Conservation (phyloP, 1,140 invertebrate species). For the Rhopalosiphum maidis region DNA sequence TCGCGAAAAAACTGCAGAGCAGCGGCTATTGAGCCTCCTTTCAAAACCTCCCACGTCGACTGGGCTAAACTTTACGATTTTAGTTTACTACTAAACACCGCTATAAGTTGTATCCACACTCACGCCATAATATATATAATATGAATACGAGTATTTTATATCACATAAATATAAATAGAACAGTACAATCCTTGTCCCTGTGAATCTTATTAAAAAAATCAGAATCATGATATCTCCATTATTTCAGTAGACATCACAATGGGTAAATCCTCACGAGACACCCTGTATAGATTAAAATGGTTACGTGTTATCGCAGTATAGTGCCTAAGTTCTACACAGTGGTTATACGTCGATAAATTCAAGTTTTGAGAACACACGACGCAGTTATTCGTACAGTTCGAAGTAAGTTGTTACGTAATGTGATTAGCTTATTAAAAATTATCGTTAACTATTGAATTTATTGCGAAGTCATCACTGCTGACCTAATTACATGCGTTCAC, state of each 20-base stretch:
- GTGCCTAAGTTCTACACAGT: background rate
- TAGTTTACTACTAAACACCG: background rate
- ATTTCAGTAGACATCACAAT: too few relatives aligned
- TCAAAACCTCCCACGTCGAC: background rate
- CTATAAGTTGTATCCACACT: background rate
- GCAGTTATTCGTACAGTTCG: background rate
- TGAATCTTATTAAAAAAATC: too few relatives aligned
- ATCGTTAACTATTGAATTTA: background rate
- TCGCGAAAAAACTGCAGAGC: background rate
- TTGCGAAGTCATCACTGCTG: background rate
- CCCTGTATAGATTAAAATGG: background rate
- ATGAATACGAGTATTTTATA: background rate
- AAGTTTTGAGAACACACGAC: background rate
- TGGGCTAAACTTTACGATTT: background rate
- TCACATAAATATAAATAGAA: background rate
- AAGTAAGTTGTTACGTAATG: background rate
- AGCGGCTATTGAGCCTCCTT: background rate
- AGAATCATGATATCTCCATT: too few relatives aligned
- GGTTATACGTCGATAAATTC: background rate
- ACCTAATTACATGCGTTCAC: background rate
- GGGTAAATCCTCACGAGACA: too few relatives aligned
- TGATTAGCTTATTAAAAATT: background rate
- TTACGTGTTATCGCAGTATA: background rate
- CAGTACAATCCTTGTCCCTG: background rate
- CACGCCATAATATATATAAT: background rate